A percentile compares a stretch with the other conserved stretches of the same genome.
Evolutionary conservation across 2,797 vertebrate species (phyloP).

Genomic region (Halcyon smyrnensis): DNA sequence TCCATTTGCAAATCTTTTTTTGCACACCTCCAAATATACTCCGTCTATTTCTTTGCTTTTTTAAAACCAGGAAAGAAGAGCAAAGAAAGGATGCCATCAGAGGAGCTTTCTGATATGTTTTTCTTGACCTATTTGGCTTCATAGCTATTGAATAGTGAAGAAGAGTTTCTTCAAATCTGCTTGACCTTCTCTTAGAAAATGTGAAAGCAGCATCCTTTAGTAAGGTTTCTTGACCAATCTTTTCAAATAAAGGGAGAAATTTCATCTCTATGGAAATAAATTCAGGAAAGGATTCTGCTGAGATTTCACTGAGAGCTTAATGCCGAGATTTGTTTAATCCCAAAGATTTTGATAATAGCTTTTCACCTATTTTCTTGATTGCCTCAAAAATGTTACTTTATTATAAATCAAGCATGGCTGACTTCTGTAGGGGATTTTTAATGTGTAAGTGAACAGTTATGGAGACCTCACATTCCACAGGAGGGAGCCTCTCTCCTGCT

Average conservation of each 20-base stretch:
- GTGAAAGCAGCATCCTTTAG: background rate
- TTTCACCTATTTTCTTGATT: background rate
- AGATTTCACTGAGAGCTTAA: background rate
- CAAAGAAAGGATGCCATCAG: background rate
- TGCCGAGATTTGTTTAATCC: background rate
- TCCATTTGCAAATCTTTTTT: background rate
- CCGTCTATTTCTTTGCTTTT: background rate
- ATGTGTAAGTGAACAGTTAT: background rate
- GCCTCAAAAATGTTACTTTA: background rate
- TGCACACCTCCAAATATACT: background rate
- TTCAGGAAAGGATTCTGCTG: background rate
- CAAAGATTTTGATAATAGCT: background rate
- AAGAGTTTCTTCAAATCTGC: background rate
- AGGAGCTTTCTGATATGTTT: background rate
- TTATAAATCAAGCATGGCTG: background rate
- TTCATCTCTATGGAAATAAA: background rate
- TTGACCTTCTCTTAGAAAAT: background rate
- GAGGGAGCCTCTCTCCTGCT: constrained; percentile 58
- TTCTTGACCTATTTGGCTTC: background rate
- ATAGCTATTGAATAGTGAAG: background rate
- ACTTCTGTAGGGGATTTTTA: background rate
- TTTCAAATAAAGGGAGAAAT: background rate
- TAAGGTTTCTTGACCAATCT: background rate
- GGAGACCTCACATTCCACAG: constrained; percentile 28
- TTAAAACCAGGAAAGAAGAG: background rate